A percentile compares a stretch with the other conserved stretches of the same genome.
phyloP scores from a whole-genome alignment of 2,888 invertebrate genomes.

The Octonoba sinensis region DNA sequence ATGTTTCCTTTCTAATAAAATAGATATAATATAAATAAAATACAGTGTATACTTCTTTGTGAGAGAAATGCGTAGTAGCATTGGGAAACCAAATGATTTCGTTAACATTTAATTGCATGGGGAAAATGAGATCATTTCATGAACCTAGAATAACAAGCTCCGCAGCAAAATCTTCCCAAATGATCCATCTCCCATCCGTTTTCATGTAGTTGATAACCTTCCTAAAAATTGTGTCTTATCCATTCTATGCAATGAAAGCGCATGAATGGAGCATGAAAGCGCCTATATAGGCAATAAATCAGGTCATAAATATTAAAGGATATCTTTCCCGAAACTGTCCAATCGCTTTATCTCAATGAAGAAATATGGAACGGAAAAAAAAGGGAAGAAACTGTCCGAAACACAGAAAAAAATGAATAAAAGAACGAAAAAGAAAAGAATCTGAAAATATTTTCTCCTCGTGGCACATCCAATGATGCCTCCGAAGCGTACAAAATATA shows the following conservation, averaged over 20 bases:
- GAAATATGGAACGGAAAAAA: constrained; percentile 15
- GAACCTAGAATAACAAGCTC: too few relatives aligned
- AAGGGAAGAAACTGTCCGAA: constrained; percentile 11
- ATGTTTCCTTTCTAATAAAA: too few relatives aligned
- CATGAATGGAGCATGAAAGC: constrained; percentile 18
- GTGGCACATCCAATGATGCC: constrained; percentile 31
- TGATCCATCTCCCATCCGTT: too few relatives aligned
- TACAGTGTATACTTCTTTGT: too few relatives aligned
- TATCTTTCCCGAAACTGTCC: constrained; percentile 39
- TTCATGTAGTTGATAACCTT: neutral
- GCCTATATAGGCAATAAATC: constrained; percentile 58
- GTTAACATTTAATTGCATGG: too few relatives aligned
- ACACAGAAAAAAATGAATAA: constrained; percentile 6
- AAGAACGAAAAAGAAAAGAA: constrained; percentile 1
- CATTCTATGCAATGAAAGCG: constrained; percentile 17
- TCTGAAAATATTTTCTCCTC: constrained; percentile 19
- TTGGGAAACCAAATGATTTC: too few relatives aligned
- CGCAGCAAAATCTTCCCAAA: too few relatives aligned
- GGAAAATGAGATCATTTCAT: too few relatives aligned
- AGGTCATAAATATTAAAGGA: constrained; percentile 56
- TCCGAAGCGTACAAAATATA: constrained; percentile 46
- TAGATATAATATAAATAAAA: too few relatives aligned
- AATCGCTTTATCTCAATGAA: constrained; percentile 58
- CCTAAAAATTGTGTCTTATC: constrained; percentile 36
- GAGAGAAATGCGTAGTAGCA: too few relatives aligned